A percentile compares a stretch with the other conserved stretches of the same genome.
phyloP scores from a whole-genome alignment of 2,113 vertebrate species.

The Coturnix japonica region DNA sequence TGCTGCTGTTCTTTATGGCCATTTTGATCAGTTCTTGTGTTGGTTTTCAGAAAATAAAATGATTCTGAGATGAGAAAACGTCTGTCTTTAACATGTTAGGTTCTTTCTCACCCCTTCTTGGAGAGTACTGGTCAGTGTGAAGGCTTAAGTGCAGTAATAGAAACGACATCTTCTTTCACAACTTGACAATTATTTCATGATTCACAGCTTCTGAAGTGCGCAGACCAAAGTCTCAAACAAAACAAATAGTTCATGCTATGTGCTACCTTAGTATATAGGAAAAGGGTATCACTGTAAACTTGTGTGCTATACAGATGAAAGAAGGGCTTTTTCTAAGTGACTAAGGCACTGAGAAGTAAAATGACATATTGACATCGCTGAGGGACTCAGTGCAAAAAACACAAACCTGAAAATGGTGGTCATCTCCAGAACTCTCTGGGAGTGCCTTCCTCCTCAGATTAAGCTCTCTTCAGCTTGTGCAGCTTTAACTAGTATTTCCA shows the following conservation, averaged over 20 bases:
- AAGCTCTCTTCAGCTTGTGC: background rate
- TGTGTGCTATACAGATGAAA: background rate
- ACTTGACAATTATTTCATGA: background rate
- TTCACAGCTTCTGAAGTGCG: background rate
- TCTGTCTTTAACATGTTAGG: background rate
- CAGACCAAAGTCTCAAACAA: background rate
- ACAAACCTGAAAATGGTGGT: background rate
- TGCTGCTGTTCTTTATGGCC: background rate
- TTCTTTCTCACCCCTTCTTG: background rate
- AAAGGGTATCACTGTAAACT: background rate
- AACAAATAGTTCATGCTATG: background rate
- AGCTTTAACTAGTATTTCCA: background rate
- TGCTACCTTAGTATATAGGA: background rate
- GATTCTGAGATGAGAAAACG: background rate
- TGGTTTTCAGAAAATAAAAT: background rate
- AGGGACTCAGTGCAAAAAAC: background rate
- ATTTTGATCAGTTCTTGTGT: background rate
- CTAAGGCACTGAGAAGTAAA: background rate
- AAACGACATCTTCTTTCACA: background rate
- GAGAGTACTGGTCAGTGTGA: background rate
- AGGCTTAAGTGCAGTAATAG: background rate
- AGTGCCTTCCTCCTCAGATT: background rate
- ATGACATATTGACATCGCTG: rapidly evolving
- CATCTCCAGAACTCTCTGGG: background rate
- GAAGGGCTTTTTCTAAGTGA: background rate